Percentiles rank a stretch among this genome's conserved stretches.
These are phyloP conservation scores for Dermatophagoides farinae DNA, from an alignment of 1,140 invertebrate genomes.

Conservation along the genomic window DNA sequence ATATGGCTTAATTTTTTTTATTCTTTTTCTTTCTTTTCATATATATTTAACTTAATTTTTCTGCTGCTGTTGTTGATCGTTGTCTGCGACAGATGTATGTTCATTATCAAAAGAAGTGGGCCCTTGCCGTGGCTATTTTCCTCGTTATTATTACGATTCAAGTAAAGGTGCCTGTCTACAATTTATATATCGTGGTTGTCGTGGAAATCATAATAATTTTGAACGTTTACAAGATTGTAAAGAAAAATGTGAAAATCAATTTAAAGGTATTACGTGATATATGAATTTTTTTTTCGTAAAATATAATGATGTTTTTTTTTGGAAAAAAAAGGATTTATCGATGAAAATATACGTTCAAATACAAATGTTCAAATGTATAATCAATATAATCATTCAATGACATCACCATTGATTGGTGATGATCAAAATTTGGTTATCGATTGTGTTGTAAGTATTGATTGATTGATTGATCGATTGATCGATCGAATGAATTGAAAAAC, in stretches of 20 bases:
- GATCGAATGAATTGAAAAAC: not conserved
- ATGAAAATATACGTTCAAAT: not conserved
- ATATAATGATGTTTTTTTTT: not conserved
- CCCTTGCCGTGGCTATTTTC: slow-evolving; percentile 57
- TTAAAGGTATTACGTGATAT: slow-evolving; percentile 18
- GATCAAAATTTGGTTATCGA: slow-evolving; percentile 19
- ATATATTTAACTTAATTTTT: no score
- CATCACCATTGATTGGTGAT: slow-evolving; percentile 1
- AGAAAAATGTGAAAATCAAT: slow-evolving; percentile 36
- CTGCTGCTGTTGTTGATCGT: no score
- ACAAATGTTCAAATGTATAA: not conserved
- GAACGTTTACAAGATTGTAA: slow-evolving; percentile 50
- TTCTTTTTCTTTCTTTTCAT: not conserved
- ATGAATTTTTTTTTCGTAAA: not conserved
- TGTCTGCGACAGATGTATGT: slow-evolving; percentile 41
- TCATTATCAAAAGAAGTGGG: slow-evolving; percentile 46
- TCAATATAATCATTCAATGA: not conserved
- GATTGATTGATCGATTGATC: not conserved
- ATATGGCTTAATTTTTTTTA: not conserved
- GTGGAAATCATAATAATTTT: slow-evolving; percentile 75
- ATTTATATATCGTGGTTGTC: slow-evolving; percentile 70
- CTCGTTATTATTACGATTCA: slow-evolving; percentile 58
- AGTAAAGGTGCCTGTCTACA: slow-evolving; percentile 47
- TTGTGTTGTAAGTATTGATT: slow-evolving; percentile 30
- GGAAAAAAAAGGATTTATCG: not conserved